A percentile compares a stretch with the other conserved stretches of the same genome.
These are phyloP conservation scores for Atrina japonica DNA, from an alignment of 2,888 invertebrate species.

Conservation along the genomic window DNA sequence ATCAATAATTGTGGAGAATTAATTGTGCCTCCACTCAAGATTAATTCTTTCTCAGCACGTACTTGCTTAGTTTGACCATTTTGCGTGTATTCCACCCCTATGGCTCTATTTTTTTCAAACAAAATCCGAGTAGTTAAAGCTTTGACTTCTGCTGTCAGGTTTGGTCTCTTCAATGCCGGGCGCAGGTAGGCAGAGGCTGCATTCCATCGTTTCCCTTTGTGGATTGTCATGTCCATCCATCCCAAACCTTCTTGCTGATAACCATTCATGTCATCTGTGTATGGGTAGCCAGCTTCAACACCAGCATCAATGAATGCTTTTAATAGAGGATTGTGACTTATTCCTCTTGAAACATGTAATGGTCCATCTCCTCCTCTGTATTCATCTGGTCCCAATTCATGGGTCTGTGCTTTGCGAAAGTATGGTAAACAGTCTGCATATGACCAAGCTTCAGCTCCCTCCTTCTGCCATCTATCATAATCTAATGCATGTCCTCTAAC, in stretches of 20 bases:
- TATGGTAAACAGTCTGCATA: constrained; percentile 87
- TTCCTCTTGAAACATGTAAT: constrained; percentile 80
- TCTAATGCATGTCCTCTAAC: constrained; percentile 88
- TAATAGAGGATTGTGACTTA: constrained; percentile 80
- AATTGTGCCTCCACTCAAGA: constrained; percentile 94
- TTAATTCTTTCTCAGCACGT: constrained; percentile 87
- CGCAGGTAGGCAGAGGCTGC: constrained; percentile 87
- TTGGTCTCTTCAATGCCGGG: constrained; percentile 83
- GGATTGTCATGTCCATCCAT: constrained; percentile 82
- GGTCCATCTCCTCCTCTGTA: constrained; percentile 82
- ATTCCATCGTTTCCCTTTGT: constrained; percentile 86
- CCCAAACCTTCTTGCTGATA: constrained; percentile 82
- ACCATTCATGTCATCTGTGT: constrained; percentile 82
- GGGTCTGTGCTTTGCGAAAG: constrained; percentile 83
- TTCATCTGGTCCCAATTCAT: constrained; percentile 80
- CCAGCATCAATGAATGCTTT: constrained; percentile 81
- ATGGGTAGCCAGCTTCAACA: constrained; percentile 80
- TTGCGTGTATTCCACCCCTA: constrained; percentile 80
- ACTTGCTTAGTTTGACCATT: constrained; percentile 63
- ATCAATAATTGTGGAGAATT: constrained; percentile 96
- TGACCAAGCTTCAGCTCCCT: constrained; percentile 91
- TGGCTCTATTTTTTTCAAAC: constrained; percentile 80
- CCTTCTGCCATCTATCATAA: constrained; percentile 88
- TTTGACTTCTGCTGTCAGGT: constrained; percentile 86
- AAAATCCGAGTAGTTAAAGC: constrained; percentile 83